A percentile compares a stretch with the other conserved stretches of the same genome.
These are phyloP conservation scores for Platorchestia sp. DNA, from an alignment of 1,140 invertebrate species.

Conservation along the genomic window DNA sequence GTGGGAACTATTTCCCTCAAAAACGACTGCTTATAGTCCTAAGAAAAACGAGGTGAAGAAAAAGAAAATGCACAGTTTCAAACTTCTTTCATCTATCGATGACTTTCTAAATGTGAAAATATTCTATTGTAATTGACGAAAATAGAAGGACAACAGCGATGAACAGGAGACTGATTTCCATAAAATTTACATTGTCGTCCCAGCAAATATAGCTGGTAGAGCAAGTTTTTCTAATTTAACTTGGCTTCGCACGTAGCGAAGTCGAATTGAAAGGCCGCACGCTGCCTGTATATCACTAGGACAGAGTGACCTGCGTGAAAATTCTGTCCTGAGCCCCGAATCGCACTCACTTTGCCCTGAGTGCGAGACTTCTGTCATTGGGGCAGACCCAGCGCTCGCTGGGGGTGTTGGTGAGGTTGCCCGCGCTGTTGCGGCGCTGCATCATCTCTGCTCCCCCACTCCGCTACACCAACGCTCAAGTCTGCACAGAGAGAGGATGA, in stretches of 20 bases:
- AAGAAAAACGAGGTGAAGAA: not conserved
- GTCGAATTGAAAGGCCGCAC: too few relatives aligned
- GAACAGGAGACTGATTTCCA: too few relatives aligned
- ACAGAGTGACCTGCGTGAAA: too few relatives aligned
- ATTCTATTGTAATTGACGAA: not conserved
- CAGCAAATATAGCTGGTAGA: too few relatives aligned
- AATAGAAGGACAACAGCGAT: not conserved
- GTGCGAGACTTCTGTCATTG: constrained; percentile 22
- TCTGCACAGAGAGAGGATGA: not conserved
- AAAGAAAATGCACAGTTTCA: not conserved
- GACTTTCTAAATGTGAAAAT: not conserved
- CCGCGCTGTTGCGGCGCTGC: constrained; percentile 35
- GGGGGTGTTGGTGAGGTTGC: not conserved
- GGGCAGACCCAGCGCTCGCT: constrained; percentile 46
- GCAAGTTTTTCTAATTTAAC: too few relatives aligned
- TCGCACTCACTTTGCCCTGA: constrained; percentile 19
- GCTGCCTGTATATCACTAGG: too few relatives aligned
- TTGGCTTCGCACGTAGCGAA: too few relatives aligned
- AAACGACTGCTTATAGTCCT: not conserved
- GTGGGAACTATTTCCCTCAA: not conserved
- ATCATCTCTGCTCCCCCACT: not conserved
- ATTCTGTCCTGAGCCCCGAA: too few relatives aligned
- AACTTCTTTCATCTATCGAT: not conserved
- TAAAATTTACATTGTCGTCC: too few relatives aligned
- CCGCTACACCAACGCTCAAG: not conserved